Evolutionary conservation across 2,113 vertebrate genomes (phyloP).

Genomic region (Thunnus thynnus): DNA sequence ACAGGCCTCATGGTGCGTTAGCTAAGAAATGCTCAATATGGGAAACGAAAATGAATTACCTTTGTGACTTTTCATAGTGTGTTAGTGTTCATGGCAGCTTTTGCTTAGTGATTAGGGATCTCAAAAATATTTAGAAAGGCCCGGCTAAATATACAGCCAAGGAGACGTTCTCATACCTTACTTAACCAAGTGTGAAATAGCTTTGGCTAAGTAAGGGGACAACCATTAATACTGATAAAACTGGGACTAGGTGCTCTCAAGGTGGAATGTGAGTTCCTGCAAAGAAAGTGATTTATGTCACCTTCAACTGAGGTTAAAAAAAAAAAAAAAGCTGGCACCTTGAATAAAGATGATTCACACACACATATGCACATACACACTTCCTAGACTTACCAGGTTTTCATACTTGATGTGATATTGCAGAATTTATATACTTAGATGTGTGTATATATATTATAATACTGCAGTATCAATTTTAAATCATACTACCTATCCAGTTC

Average conservation of each 20-base stretch:
- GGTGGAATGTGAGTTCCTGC: slow-evolving; percentile 84
- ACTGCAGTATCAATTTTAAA: background rate
- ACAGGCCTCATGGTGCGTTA: slow-evolving; percentile 33
- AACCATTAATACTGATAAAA: slow-evolving; percentile 90
- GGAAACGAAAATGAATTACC: slow-evolving; percentile 70
- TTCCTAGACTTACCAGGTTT: slow-evolving; percentile 9
- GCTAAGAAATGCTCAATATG: slow-evolving; percentile 45
- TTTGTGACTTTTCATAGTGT: slow-evolving; percentile 65
- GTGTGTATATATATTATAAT: background rate
- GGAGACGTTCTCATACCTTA: slow-evolving; percentile 84
- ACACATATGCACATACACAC: slow-evolving; percentile 22
- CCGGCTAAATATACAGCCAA: slow-evolving; percentile 82
- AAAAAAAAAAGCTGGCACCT: slow-evolving; percentile 59
- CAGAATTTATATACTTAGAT: background rate
- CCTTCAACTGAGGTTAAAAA: slow-evolving; percentile 79
- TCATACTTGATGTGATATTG: slow-evolving; percentile 14
- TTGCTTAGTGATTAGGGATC: slow-evolving; percentile 80
- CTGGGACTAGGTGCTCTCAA: slow-evolving; percentile 83
- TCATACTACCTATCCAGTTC: background rate
- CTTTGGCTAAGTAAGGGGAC: slow-evolving; percentile 86
- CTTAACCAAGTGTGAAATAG: slow-evolving; percentile 90
- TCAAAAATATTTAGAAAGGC: slow-evolving; percentile 83
- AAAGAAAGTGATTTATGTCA: slow-evolving; percentile 88
- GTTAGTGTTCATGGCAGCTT: slow-evolving; percentile 74
- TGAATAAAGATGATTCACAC: slow-evolving; percentile 43